Percentiles rank a stretch among this genome's conserved stretches.
phyloP scores from a whole-genome alignment of 1,140 invertebrate species.

The Drosophila kanapiae region DNA sequence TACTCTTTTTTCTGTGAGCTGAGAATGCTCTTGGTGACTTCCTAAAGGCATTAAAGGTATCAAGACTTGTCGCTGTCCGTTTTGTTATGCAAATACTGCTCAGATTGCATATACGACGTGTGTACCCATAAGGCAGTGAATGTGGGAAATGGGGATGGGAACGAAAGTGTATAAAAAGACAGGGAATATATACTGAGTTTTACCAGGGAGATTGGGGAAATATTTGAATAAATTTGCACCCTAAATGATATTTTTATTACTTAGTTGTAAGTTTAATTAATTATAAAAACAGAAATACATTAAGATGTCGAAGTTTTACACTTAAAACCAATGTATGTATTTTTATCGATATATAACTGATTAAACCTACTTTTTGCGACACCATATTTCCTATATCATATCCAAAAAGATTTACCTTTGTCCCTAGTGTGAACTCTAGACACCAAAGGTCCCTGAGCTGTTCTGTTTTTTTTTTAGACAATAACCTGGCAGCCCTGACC shows the following conservation, averaged over 20 bases:
- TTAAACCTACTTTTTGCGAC: too few relatives aligned
- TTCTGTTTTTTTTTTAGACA: constrained; percentile 26
- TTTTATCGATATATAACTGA: not conserved
- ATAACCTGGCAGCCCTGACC: constrained; percentile 70
- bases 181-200: not conserved
- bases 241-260: not conserved
- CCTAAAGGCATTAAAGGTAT: constrained; percentile 78
- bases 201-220: not conserved
- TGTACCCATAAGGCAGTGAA: constrained; percentile 53
- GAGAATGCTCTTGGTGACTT: constrained; percentile 59
- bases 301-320: too few relatives aligned
- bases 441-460: constrained; percentile 5
- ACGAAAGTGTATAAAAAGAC: not conserved
- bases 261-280: not conserved
- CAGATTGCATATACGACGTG: constrained; percentile 81
- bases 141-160: constrained; percentile 38
- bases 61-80: constrained; percentile 64
- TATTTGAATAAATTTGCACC: too few relatives aligned
- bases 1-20: constrained; percentile 9
- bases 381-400: not conserved
- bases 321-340: not conserved
- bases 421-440: constrained; percentile 22
- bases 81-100: constrained; percentile 72
- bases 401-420: not conserved
- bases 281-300: not conserved